phyloP scores from a whole-genome alignment of 1,140 invertebrate genomes.

The Mizuhopecten yessoensis region DNA sequence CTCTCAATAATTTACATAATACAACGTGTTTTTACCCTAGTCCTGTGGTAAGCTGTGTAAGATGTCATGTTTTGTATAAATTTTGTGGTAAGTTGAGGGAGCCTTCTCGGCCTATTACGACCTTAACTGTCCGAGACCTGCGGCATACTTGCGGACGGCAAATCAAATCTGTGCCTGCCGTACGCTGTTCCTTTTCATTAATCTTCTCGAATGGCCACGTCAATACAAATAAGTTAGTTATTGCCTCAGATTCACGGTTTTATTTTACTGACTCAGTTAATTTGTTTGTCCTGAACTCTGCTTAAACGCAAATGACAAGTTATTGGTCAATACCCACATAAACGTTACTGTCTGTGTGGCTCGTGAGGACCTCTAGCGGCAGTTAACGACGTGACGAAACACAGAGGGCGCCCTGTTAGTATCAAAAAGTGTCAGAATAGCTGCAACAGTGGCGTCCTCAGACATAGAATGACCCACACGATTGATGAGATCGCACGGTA shows the following conservation, averaged over 20 bases:
- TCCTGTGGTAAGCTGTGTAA: too few relatives aligned
- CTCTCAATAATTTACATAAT: too few relatives aligned
- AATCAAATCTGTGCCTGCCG: not conserved
- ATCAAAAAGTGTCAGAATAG: not conserved
- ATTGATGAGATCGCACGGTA: slow-evolving; percentile 8
- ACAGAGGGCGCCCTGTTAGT: slow-evolving; percentile 22
- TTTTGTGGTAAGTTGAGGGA: not conserved
- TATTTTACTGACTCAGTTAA: slow-evolving; percentile 2
- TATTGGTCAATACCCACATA: slow-evolving; percentile 34
- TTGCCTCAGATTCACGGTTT: not conserved
- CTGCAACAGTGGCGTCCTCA: not conserved
- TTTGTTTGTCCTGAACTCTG: slow-evolving; percentile 33
- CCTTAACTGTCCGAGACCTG: not conserved
- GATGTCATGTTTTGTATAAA: too few relatives aligned
- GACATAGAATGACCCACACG: slow-evolving; percentile 17
- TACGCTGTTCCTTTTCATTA: not conserved
- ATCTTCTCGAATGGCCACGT: slow-evolving; percentile 24
- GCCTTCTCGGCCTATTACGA: not conserved
- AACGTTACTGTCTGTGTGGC: not conserved
- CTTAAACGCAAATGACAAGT: slow-evolving; percentile 34
- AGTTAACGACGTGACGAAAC: slow-evolving; percentile 31
- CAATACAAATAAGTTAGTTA: slow-evolving; percentile 35
- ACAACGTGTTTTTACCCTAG: too few relatives aligned
- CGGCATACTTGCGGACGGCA: not conserved
- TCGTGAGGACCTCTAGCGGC: not conserved